phyloP scores from a whole-genome alignment of 2,113 vertebrate genomes.

The Capreolus pygargus region DNA sequence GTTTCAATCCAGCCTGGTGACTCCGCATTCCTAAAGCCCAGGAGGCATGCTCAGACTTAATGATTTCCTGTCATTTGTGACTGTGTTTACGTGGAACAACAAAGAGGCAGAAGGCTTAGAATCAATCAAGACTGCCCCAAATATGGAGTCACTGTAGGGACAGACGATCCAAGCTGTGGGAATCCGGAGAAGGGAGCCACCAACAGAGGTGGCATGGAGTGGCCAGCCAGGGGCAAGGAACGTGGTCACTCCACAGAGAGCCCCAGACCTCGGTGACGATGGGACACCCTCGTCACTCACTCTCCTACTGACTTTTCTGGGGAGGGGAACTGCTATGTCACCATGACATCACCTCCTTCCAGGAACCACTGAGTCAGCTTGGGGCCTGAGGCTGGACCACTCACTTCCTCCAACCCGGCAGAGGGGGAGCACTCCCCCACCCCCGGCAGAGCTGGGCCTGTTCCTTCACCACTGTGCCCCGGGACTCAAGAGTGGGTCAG shows the following conservation, averaged over 20 bases:
- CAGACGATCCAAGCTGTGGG: background rate
- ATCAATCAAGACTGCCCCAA: background rate
- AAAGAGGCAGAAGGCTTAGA: background rate
- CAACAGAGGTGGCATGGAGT: fast-evolving
- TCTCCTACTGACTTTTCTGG: background rate
- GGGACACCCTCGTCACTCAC: background rate
- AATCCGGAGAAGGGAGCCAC: background rate
- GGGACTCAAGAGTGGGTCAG: background rate
- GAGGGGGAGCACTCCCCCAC: background rate
- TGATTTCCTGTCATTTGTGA: background rate
- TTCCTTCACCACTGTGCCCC: background rate
- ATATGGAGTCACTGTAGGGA: background rate
- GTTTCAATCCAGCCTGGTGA: background rate
- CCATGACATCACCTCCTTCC: constrained; percentile 62
- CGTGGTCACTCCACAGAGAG: background rate
- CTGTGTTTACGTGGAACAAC: background rate
- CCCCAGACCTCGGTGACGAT: background rate
- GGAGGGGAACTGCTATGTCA: constrained; percentile 17
- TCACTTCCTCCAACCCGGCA: constrained; percentile 57
- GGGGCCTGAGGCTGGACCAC: constrained; percentile 3
- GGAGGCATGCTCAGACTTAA: background rate
- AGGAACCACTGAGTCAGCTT: constrained; percentile 65
- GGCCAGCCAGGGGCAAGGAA: background rate
- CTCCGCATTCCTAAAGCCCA: background rate
- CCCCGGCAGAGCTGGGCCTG: background rate